Conservation (phyloP, 2,888 invertebrate species). For the Sclerodermus sp. region DNA sequence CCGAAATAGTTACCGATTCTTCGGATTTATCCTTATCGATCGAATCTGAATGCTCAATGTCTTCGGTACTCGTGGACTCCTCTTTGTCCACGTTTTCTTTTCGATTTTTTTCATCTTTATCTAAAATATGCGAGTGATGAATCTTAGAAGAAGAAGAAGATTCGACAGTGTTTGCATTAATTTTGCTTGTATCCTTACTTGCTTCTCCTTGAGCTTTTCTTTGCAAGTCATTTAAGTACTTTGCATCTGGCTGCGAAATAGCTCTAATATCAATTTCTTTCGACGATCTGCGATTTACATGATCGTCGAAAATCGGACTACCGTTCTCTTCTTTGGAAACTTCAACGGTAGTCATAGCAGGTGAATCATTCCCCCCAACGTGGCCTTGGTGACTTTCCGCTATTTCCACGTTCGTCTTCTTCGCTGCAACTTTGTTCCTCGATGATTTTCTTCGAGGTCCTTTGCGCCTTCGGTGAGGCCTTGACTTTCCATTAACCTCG, state of each 20-base stretch:
- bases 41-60: neutral
- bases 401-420: constrained; percentile 2
- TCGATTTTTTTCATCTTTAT: constrained; percentile 5
- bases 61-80: neutral
- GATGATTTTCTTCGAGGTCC: constrained; percentile 16
- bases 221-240: constrained; percentile 16
- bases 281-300: constrained; percentile 24
- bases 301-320: constrained; percentile 27
- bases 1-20: too few relatives aligned
- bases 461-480: constrained; percentile 4
- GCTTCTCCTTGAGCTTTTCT: constrained; percentile 6
- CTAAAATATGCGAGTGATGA: neutral
- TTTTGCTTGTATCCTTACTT: neutral
- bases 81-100: constrained; percentile 1
- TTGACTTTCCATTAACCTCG: neutral
- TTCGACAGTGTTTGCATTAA: neutral
- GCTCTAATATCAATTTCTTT: constrained; percentile 34
- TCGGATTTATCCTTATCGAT: too few relatives aligned
- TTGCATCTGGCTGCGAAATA: too few relatives aligned
- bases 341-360: too few relatives aligned
- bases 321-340: constrained; percentile 20
- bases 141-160: too few relatives aligned
- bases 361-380: too few relatives aligned
- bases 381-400: too few relatives aligned
- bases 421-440: constrained; percentile 15